These are phyloP conservation scores for Phataginus tricuspis DNA, from an alignment of 2,797 vertebrate species.

Conservation along the genomic window DNA sequence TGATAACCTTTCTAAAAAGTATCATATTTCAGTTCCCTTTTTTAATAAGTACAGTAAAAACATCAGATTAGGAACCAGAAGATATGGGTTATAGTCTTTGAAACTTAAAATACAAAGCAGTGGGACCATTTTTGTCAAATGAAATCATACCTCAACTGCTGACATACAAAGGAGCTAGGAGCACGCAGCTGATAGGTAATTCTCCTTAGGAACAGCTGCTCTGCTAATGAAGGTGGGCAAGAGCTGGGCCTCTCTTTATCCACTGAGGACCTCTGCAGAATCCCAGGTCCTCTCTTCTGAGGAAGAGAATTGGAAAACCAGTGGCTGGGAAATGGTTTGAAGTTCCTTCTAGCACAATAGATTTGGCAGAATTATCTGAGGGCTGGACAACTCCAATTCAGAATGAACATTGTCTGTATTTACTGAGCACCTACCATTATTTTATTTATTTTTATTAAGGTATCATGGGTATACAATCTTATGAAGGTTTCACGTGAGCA, in stretches of 20 bases:
- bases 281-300: not conserved
- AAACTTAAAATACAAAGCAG: not conserved
- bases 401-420: not conserved
- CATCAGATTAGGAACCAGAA: slow-evolving; percentile 20
- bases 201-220: not conserved
- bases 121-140: slow-evolving; percentile 44
- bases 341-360: not conserved
- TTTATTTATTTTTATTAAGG: too few species aligned
- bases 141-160: not conserved
- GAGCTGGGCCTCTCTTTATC: not conserved
- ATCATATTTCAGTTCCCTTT: slow-evolving; percentile 66
- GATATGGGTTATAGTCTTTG: not conserved
- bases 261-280: not conserved
- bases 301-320: not conserved
- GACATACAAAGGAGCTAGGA: not conserved
- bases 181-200: not conserved
- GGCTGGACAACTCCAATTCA: not conserved
- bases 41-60: slow-evolving; percentile 36
- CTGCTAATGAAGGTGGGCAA: not conserved
- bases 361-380: not conserved
- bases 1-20: slow-evolving; percentile 46
- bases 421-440: not conserved
- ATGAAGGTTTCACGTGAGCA: too few species aligned
- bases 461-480: too few species aligned
- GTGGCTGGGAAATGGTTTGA: not conserved